Evolutionary conservation across 92 coral and sea anemone genomes (phyloP), one percentile per base, ranked within the genome.

Genomic region (Umimayanthus chanpuru): DNA sequence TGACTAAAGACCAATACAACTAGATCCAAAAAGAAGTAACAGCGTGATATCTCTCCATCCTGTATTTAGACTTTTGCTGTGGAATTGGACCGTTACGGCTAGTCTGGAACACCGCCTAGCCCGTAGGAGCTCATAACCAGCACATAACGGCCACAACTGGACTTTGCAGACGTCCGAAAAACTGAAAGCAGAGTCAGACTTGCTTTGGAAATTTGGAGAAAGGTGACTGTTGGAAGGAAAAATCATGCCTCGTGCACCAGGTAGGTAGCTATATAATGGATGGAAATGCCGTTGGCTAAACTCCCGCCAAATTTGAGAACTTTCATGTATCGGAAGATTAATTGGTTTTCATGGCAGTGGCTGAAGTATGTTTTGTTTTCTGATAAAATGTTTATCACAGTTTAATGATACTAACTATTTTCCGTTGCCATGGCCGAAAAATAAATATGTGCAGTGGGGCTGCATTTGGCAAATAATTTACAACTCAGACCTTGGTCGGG

Each of bases 201-300:
- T 30, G 77, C 20, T 21, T 73, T 32, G 58, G 32, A 68, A 9
- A 68, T 21, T 73, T 32, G 58, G 32, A 68, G 28, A 68, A n/a
- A 30, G 3, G 85, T 0, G 79, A 84, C 71, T 80, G 10, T 80
- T 90, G 82, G 82, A 61, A 61, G 58, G 29, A 28, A 29, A 39
- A 85, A 86, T 38, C 76, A 92, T 92, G 94, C 94, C 94, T 65
- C 94, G 94, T 8, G 92, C 88, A 41, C 75, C 90, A 92, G 94
- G 94, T 92, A 82, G 7, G 86, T n/a, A n/a, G 28, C n/a, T 7
- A 29, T 11, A 30, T 18, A 76, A 49, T 20, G 43, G 10, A 14
- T 47, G 11, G 12, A 39, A 20, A 11, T 9, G 6, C 16, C 32
- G 4, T 23, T 28, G 2, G 29, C 6, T 32, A 32, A 12, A 38